These are phyloP conservation scores for Eudasyphora cyanicolor DNA, from an alignment of 2,888 invertebrate species.

Conservation along the genomic window DNA sequence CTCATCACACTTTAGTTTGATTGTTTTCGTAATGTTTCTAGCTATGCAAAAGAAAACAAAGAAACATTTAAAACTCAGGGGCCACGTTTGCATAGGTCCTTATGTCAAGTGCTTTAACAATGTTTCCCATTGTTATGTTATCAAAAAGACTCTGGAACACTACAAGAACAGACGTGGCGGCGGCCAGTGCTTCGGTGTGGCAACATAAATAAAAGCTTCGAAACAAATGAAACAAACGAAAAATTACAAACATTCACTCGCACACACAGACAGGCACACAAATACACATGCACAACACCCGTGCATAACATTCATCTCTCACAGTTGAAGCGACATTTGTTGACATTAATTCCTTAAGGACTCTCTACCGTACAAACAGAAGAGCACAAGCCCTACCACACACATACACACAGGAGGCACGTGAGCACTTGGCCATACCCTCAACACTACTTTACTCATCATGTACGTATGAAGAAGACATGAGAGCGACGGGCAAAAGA, in stretches of 20 bases:
- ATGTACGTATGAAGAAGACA: no score
- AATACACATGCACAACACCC: not conserved
- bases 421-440: no score
- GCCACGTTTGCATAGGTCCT: slow-evolving; percentile 31
- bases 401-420: not conserved
- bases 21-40: slow-evolving; percentile 18
- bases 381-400: no score
- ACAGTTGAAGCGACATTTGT: slow-evolving; percentile 42
- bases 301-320: not conserved
- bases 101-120: slow-evolving; percentile 18
- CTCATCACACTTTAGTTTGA: slow-evolving; percentile 22
- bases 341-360: slow-evolving; percentile 60
- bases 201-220: slow-evolving; percentile 1
- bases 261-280: not conserved
- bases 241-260: not conserved
- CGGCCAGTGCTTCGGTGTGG: not conserved
- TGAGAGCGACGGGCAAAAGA: not conserved
- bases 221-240: slow-evolving; percentile 20
- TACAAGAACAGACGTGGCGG: not conserved
- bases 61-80: slow-evolving; percentile 26
- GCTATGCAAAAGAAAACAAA: not conserved
- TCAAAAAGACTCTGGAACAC: slow-evolving; percentile 5
- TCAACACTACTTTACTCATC: no score
- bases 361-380: slow-evolving; percentile 8
- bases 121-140: not conserved